A percentile compares a stretch with the other conserved stretches of the same genome.
Conservation (phyloP, 1,140 invertebrate species). For the Sitodiplosis mosellana region DNA sequence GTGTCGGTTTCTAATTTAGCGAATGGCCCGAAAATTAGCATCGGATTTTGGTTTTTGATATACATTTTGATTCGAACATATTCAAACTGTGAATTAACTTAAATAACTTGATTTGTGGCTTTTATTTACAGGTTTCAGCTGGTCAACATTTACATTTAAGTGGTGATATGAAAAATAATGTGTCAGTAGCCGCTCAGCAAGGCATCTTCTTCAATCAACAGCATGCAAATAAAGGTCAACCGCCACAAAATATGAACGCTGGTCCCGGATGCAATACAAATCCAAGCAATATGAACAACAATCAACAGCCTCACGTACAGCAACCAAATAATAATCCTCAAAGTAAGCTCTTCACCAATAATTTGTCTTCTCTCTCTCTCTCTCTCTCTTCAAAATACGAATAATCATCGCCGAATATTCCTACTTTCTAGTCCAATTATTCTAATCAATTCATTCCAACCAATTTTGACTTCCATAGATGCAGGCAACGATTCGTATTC, state of each 20-base stretch:
- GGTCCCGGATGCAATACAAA: slow-evolving; percentile 20
- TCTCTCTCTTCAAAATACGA: too few relatives aligned
- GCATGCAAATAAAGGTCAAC: slow-evolving; percentile 14
- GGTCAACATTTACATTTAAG: slow-evolving; percentile 60
- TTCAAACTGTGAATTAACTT: not conserved
- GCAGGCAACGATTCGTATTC: slow-evolving; percentile 43
- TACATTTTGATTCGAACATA: too few relatives aligned
- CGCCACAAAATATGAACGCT: slow-evolving; percentile 15
- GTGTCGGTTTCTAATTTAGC: too few relatives aligned
- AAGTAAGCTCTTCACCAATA: not conserved
- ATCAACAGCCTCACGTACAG: slow-evolving; percentile 14
- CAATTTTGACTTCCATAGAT: slow-evolving; percentile 15
- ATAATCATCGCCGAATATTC: not conserved
- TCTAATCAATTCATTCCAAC: not conserved
- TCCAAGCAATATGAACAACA: slow-evolving; percentile 17
- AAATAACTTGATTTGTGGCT: not conserved
- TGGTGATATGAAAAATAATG: slow-evolving; percentile 42
- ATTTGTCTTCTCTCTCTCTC: too few relatives aligned
- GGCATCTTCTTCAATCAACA: slow-evolving; percentile 57
- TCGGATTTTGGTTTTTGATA: too few relatives aligned
- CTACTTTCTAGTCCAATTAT: not conserved
- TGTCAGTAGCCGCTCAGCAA: slow-evolving; percentile 57
- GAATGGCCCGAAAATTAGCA: too few relatives aligned
- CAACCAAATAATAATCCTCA: not conserved
- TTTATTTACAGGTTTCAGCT: slow-evolving; percentile 44